Conservation (phyloP, 1,140 invertebrate genomes). For the Bombus difficillimus region DNA sequence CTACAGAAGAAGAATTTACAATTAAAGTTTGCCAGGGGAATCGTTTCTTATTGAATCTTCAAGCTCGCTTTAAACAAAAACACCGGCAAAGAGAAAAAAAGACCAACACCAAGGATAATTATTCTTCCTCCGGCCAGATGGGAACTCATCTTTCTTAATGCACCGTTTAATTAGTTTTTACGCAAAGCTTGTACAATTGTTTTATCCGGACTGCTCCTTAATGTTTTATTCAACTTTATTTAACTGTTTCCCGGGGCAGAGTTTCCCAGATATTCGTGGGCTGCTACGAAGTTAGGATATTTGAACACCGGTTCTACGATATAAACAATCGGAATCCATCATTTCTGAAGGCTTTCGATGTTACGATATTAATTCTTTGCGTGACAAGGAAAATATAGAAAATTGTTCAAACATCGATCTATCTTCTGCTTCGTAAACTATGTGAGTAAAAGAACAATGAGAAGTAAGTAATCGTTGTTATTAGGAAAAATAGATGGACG, state of each 20-base stretch:
- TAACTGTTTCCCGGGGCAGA: neutral
- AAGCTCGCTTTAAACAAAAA: slow-evolving; percentile 5
- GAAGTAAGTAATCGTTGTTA: neutral
- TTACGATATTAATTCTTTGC: neutral
- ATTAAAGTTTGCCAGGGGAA: slow-evolving; percentile 3
- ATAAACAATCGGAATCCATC: neutral
- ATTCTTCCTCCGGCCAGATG: neutral
- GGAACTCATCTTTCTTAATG: neutral
- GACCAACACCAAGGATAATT: slow-evolving; percentile 3
- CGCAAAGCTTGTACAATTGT: slow-evolving; percentile 16
- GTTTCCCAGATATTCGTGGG: neutral
- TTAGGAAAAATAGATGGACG: no score
- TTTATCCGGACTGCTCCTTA: neutral
- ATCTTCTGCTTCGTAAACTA: neutral
- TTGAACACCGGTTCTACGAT: neutral
- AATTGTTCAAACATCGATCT: neutral
- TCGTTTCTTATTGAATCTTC: slow-evolving; percentile 1
- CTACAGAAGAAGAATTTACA: neutral
- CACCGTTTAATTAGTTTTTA: slow-evolving; percentile 25
- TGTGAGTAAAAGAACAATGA: neutral
- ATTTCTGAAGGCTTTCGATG: neutral
- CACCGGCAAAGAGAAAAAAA: neutral
- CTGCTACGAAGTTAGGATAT: neutral
- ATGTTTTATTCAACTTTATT: slow-evolving; percentile 9
- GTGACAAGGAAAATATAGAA: neutral